phyloP scores from a whole-genome alignment of 2,888 invertebrate species.

The Acanthosepion lycidas region DNA sequence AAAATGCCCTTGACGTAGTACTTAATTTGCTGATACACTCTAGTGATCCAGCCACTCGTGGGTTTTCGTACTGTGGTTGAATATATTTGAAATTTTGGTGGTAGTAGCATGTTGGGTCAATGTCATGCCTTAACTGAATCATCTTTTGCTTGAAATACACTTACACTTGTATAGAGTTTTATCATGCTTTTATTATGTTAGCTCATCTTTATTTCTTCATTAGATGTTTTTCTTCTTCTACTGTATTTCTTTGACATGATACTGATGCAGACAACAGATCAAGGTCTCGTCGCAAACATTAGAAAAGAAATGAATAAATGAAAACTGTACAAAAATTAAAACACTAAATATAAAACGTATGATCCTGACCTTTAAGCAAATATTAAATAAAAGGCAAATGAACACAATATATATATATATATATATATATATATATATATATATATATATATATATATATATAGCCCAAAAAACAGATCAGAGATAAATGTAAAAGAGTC shows the following conservation, averaged over 20 bases:
- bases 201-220: not conserved
- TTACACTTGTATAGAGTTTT: not conserved
- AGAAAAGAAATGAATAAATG: too few species aligned
- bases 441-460: not conserved
- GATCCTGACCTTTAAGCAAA: too few species aligned
- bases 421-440: not conserved
- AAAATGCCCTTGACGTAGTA: too few species aligned
- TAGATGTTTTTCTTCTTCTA: not conserved
- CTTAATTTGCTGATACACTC: too few species aligned
- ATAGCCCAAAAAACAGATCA: not conserved
- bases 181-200: not conserved
- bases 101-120: not conserved
- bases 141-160: not conserved
- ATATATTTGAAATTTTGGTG: not conserved
- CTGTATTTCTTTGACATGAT: not conserved
- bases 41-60: not conserved
- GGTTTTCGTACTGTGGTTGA: not conserved
- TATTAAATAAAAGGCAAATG: too few species aligned
- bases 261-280: too few species aligned
- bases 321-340: too few species aligned
- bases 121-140: not conserved
- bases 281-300: not conserved
- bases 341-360: too few species aligned
- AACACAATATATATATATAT: not conserved
- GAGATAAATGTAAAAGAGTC: not conserved